A percentile compares a stretch with the other conserved stretches of the same genome.
phyloP scores from a whole-genome alignment of 1,140 invertebrate genomes.

The Leptopilina clavipes region DNA sequence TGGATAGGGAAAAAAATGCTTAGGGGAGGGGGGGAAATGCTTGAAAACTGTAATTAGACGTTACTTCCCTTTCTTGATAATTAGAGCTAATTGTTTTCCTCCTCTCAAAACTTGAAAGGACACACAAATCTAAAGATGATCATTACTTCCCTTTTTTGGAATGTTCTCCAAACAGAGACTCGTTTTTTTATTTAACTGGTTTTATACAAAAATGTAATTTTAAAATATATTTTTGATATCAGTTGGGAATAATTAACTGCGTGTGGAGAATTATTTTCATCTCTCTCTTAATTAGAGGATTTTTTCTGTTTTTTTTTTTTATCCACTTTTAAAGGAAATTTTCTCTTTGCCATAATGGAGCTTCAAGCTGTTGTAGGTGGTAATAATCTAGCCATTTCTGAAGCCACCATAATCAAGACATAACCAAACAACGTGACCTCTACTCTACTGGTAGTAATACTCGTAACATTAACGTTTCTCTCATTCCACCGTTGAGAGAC shows the following conservation, averaged over 20 bases:
- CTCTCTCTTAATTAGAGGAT: background rate
- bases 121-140: background rate
- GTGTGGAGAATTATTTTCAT: background rate
- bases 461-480: slow-evolving; percentile 30
- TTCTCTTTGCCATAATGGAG: background rate
- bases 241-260: background rate
- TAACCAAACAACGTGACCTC: slow-evolving; percentile 32
- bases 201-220: too few species aligned
- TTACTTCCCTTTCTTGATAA: slow-evolving; percentile 16
- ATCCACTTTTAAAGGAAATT: background rate
- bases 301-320: background rate
- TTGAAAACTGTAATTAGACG: slow-evolving; percentile 12
- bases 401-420: slow-evolving; percentile 21
- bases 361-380: slow-evolving; percentile 19
- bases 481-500: background rate
- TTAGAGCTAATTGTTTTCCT: slow-evolving; percentile 20
- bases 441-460: background rate
- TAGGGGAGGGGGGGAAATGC: background rate
- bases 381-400: background rate
- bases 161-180: too few species aligned
- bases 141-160: background rate
- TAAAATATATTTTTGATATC: too few species aligned
- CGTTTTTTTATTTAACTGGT: too few species aligned
- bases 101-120: background rate
- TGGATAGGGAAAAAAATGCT: background rate